A percentile compares a stretch with the other conserved stretches of the same genome.
phyloP scores from a whole-genome alignment of 2,888 invertebrate species.

The Thecocarcelia acutangulata region DNA sequence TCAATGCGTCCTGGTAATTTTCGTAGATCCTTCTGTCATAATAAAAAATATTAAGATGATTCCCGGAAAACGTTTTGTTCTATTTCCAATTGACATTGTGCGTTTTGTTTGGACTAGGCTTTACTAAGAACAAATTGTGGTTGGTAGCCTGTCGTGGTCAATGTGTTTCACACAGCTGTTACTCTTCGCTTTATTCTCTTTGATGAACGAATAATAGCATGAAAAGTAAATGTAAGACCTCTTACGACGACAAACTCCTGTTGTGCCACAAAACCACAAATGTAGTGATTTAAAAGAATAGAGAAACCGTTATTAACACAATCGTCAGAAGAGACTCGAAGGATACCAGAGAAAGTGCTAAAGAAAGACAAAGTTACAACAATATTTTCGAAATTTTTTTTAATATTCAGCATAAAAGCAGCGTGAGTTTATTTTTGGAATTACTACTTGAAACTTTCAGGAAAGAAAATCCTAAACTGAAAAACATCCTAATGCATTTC shows the following conservation, averaged over 20 bases:
- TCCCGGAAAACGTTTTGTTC: too few relatives aligned
- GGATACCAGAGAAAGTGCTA: conserved; percentile 10
- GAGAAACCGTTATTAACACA: conserved; percentile 50
- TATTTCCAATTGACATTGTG: too few relatives aligned
- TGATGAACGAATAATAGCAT: conserved; percentile 13
- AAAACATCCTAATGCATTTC: conserved; percentile 36
- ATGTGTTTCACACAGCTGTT: too few relatives aligned
- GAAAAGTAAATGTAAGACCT: conserved; percentile 27
- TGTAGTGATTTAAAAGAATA: conserved; percentile 7
- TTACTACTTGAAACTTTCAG: not conserved
- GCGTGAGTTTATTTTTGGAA: not conserved
- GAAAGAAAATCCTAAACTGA: not conserved
- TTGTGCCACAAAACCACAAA: conserved; percentile 62
- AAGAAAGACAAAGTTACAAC: not conserved
- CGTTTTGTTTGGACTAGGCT: too few relatives aligned
- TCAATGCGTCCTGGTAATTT: too few relatives aligned
- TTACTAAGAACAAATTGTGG: too few relatives aligned
- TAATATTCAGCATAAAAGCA: too few relatives aligned
- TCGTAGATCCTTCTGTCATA: too few relatives aligned
- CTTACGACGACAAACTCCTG: conserved; percentile 47
- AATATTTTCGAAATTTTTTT: not conserved
- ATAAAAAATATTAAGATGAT: too few relatives aligned
- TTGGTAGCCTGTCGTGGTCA: too few relatives aligned
- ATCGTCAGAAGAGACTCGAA: too few relatives aligned
- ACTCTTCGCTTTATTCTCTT: not conserved